Percentiles rank a stretch among this genome's conserved stretches.
Conservation (phyloP, 2,113 vertebrate genomes). For the Candoia aspera region DNA sequence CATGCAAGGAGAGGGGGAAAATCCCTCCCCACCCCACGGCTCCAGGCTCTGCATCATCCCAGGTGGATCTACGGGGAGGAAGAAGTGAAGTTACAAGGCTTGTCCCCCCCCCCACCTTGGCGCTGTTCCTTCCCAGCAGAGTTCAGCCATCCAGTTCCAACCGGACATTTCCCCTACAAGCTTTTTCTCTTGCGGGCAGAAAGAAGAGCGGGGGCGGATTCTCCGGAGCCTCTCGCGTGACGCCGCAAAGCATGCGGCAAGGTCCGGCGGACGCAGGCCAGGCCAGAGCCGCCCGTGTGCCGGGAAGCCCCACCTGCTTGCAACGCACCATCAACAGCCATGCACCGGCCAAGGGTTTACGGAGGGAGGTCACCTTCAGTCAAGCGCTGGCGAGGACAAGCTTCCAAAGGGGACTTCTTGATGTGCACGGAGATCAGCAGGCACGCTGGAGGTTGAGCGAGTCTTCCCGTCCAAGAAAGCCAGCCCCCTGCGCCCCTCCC, state of each 20-base stretch:
- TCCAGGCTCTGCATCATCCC: background rate
- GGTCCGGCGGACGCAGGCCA: background rate
- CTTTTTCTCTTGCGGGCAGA: background rate
- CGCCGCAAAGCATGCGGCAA: background rate
- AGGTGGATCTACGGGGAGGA: rapidly evolving
- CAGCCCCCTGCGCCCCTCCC: background rate
- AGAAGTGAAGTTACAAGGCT: background rate
- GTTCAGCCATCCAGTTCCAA: background rate
- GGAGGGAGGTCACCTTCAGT: too few relatives aligned
- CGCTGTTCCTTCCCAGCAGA: too few relatives aligned
- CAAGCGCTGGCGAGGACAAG: background rate
- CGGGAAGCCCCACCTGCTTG: rapidly evolving
- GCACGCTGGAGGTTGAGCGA: background rate
- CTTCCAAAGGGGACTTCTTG: background rate
- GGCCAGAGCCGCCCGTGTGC: too few relatives aligned
- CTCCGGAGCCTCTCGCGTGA: background rate
- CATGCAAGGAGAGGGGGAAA: background rate
- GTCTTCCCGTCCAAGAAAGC: background rate
- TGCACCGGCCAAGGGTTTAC: background rate
- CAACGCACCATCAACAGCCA: background rate
- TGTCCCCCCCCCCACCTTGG: background rate
- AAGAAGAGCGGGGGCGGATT: background rate
- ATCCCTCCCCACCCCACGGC: background rate
- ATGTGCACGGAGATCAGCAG: too few relatives aligned
- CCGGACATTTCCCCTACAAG: rapidly evolving